Base-by-base conservation (phyloP, 2,797 vertebrate genomes). In the Chromobotia macracanthus region DNA sequence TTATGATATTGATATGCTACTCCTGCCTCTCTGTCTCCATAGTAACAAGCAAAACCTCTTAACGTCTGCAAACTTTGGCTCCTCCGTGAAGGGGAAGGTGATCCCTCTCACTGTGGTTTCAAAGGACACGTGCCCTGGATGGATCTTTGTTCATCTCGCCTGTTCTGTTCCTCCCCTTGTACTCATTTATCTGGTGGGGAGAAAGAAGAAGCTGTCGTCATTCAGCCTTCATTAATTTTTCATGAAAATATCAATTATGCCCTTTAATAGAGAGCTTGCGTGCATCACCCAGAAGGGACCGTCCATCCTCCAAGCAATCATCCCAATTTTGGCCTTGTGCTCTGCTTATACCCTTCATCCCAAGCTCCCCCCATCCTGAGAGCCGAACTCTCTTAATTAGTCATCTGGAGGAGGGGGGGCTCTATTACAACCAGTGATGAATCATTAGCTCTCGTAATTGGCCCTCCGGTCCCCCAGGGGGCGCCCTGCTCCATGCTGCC, bases 191-290 rank as follows among this genome's bases (percentile, higher is more conserved):
- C 65, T 77, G 80, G 86, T n/a, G 63, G 90, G 86, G 88, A 87
- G 92, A 91, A 93, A 86, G 28, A 87, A 89, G 88, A 87, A 83
- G 83, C 85, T 90, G 84, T 89, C 83, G 85, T 55, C 86, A 88
- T 84, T 89, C 66, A 87, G 83, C 88, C 88, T 84, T 79, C 87
- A 87, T 90, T 90, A 86, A 90, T 92, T 90, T 91, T 92, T 91
- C 88, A 91, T 89, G 81, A 89, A 93, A 90, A 93, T 89, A 94
- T 95, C 93, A 95, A 94, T 96, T 94, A 94, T 79, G 76, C 89
- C 87, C 88, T 88, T 89, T 94, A 95, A 95, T 94, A 90, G 87
- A 91, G 90, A 93, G 89, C 81, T 79, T 82, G 85, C 86, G 87
- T 89, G 68, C 82, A 72, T 80, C 87, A 84, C 87, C 86, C 87